phyloP scores from a whole-genome alignment of 2,797 vertebrate genomes.

The Chrysolophus pictus region DNA sequence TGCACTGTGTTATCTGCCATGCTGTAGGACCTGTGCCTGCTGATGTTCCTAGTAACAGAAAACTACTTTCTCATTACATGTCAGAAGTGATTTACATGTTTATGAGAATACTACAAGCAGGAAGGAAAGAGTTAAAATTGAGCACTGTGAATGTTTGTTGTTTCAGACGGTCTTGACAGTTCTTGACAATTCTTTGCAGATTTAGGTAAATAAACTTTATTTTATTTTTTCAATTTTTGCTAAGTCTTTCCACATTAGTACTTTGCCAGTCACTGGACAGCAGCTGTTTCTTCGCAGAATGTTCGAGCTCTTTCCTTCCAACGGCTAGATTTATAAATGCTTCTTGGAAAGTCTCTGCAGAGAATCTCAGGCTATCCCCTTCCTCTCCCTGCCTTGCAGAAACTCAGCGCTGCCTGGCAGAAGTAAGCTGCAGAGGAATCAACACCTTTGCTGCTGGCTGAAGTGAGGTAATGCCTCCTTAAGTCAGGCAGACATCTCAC shows the following conservation, averaged over 20 bases:
- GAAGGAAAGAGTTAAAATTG: neutral
- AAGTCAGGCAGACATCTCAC: neutral
- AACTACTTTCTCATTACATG: neutral
- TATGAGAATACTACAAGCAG: neutral
- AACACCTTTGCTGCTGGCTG: fast-evolving
- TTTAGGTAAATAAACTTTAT: neutral
- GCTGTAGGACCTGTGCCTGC: neutral
- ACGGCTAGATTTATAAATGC: neutral
- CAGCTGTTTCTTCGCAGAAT: neutral
- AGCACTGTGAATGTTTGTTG: neutral
- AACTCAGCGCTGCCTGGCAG: neutral
- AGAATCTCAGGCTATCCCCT: neutral
- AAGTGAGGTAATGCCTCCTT: neutral
- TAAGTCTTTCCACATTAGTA: neutral
- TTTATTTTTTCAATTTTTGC: neutral
- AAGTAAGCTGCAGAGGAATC: neutral
- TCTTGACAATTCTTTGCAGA: neutral
- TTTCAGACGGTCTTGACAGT: neutral
- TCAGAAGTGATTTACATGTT: neutral
- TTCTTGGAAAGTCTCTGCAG: neutral
- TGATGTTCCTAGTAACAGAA: neutral
- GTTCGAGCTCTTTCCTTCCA: neutral
- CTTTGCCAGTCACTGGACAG: neutral
- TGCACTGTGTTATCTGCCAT: neutral
- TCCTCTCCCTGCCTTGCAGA: neutral